These are phyloP conservation scores for Sinosuthora webbiana DNA, from an alignment of 2,113 vertebrate species.

Conservation along the genomic window DNA sequence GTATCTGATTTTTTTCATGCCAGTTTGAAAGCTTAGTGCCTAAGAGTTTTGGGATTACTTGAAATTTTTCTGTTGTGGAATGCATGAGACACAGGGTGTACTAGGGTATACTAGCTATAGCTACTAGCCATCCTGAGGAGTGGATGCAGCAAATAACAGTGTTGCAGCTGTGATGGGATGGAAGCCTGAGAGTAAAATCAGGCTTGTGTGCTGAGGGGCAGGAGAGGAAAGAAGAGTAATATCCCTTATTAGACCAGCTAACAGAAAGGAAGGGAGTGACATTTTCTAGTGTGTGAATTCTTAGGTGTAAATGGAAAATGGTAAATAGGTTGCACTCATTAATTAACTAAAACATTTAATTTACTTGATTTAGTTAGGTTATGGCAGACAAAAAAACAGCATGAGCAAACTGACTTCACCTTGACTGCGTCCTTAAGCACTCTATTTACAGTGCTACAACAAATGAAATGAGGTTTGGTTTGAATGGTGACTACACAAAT, in stretches of 20 bases:
- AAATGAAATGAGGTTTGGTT: background rate
- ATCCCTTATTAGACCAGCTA: background rate
- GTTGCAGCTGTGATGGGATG: background rate
- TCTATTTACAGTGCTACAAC: background rate
- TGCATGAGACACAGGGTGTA: background rate
- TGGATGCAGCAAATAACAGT: background rate
- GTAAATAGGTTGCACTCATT: background rate
- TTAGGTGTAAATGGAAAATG: background rate
- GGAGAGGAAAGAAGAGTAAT: background rate
- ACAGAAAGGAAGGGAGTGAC: background rate
- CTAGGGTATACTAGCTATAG: background rate
- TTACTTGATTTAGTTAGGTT: background rate
- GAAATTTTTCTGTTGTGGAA: background rate
- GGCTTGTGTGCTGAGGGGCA: background rate
- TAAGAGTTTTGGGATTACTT: background rate
- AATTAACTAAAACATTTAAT: background rate
- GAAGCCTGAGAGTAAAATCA: background rate
- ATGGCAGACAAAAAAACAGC: background rate
- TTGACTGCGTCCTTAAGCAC: background rate
- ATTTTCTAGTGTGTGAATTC: background rate
- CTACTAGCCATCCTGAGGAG: background rate
- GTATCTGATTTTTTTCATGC: background rate
- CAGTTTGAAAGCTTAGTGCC: background rate
- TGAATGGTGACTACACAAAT: background rate
- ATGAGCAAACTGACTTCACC: background rate